phyloP scores from a whole-genome alignment of 2,797 vertebrate genomes.

The Channa striata region DNA sequence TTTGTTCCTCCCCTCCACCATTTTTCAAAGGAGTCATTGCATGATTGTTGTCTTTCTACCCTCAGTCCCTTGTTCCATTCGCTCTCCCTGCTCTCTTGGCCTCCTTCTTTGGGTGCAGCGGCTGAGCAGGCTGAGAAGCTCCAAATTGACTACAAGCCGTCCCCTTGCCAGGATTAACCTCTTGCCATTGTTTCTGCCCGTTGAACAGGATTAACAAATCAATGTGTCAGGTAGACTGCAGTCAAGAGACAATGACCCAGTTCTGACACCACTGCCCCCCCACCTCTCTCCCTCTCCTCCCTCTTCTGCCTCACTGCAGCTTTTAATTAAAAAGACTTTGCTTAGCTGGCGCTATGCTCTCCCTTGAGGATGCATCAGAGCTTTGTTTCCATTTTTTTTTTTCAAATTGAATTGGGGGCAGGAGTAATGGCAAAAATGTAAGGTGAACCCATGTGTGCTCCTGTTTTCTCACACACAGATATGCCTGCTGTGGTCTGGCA shows the following conservation, averaged over 20 bases:
- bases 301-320: constrained; percentile 79
- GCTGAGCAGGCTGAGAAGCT: constrained; percentile 73
- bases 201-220: constrained; percentile 90
- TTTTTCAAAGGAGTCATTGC: constrained; percentile 65
- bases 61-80: constrained; percentile 45
- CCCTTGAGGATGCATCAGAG: constrained; percentile 76
- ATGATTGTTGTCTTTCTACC: constrained; percentile 46
- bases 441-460: constrained; percentile 59
- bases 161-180: constrained; percentile 82
- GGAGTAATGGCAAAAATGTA: constrained; percentile 58
- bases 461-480: constrained; percentile 1
- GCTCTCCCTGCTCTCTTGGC: constrained; percentile 46
- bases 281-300: constrained; percentile 46
- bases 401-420: constrained; percentile 27
- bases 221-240: constrained; percentile 88
- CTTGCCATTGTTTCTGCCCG: constrained; percentile 86
- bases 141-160: constrained; percentile 80
- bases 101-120: constrained; percentile 61
- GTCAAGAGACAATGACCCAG: constrained; percentile 88
- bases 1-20: constrained; percentile 18
- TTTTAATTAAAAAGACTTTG: constrained; percentile 88
- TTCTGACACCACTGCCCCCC: constrained; percentile 80
- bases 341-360: constrained; percentile 78
- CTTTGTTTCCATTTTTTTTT: constrained; percentile 69
- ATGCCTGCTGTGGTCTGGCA: background rate